phyloP scores from a whole-genome alignment of 2,797 vertebrate species.

The Catamblyrhynchus diadema region DNA sequence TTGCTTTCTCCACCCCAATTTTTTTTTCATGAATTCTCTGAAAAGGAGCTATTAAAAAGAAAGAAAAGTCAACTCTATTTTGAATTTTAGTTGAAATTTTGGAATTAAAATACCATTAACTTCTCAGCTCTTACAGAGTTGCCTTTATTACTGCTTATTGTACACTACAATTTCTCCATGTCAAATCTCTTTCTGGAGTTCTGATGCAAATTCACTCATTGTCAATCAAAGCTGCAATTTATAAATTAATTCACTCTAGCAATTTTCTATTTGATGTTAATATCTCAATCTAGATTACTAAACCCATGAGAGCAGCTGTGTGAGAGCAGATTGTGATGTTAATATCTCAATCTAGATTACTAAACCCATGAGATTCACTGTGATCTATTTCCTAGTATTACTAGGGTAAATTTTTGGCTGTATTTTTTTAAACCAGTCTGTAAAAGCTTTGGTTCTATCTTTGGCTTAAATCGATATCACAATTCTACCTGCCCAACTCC shows the following conservation, averaged over 20 bases:
- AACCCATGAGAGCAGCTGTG: neutral
- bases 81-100: neutral
- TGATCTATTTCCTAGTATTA: neutral
- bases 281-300: neutral
- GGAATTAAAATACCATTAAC: neutral
- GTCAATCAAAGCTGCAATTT: neutral
- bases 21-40: neutral
- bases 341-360: neutral
- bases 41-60: neutral
- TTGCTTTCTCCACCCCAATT: accelerated
- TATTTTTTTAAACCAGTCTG: neutral
- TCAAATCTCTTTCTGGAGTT: neutral
- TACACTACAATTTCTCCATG: neutral
- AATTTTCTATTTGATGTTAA: neutral
- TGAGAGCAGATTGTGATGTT: too few relatives aligned
- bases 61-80: neutral
- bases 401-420: neutral
- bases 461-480: neutral
- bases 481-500: neutral
- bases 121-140: neutral
- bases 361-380: neutral
- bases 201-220: neutral
- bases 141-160: neutral
- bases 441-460: neutral
- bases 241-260: neutral